Conservation (phyloP, 2,888 invertebrate species). For the Lasioglossum malachurum region DNA sequence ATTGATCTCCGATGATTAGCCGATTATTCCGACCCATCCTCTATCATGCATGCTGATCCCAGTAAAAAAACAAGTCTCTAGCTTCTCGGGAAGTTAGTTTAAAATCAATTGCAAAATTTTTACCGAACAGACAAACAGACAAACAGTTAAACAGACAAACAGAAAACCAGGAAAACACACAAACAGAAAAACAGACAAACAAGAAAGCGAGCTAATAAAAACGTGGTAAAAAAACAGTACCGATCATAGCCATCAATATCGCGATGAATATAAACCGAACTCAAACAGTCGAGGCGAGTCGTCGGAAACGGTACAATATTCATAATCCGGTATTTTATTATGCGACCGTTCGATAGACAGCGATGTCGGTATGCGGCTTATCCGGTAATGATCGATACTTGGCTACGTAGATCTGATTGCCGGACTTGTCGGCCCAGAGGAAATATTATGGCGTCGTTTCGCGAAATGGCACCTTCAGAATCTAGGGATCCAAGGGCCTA, state of each 20-base stretch:
- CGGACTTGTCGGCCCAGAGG: slow-evolving; percentile 31
- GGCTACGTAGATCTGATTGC: slow-evolving; percentile 24
- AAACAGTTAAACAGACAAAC: no score
- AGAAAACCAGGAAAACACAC: no score
- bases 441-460: slow-evolving; percentile 42
- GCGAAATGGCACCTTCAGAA: slow-evolving; percentile 24
- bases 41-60: neutral
- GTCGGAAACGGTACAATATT: neutral
- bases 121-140: no score
- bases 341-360: neutral
- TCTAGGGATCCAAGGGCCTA: slow-evolving; percentile 1
- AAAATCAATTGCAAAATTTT: no score
- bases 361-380: slow-evolving; percentile 17
- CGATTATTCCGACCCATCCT: neutral
- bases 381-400: slow-evolving; percentile 47
- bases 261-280: neutral
- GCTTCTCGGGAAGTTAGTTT: no score
- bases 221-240: neutral
- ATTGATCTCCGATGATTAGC: neutral
- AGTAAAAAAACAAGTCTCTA: no score
- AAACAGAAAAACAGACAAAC: no score
- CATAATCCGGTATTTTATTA: slow-evolving; percentile 18
- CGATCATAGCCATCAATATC: neutral
- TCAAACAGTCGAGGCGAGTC: slow-evolving; percentile 6
- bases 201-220: no score